Evolutionary conservation across 2,888 invertebrate genomes (phyloP).

Genomic region (Amiota communis): DNA sequence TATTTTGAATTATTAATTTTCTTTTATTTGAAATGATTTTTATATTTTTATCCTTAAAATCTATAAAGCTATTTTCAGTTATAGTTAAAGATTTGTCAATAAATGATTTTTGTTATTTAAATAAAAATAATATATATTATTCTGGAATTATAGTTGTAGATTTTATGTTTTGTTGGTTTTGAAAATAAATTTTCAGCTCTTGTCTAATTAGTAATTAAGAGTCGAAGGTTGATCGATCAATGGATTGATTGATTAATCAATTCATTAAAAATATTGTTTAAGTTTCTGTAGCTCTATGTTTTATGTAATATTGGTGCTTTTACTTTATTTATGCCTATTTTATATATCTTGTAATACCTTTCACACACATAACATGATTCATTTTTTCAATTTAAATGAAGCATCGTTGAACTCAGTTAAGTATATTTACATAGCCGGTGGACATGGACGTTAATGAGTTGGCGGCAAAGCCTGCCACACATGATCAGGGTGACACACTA

Average conservation of each 20-base stretch:
- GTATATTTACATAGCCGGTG: too few relatives aligned
- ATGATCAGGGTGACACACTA: too few relatives aligned
- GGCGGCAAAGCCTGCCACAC: too few relatives aligned
- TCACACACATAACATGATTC: too few relatives aligned
- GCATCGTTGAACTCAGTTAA: too few relatives aligned
- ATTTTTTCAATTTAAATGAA: too few relatives aligned
- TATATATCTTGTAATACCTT: slow-evolving; percentile 1
- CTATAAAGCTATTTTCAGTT: slow-evolving; percentile 71
- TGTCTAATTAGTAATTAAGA: too few relatives aligned
- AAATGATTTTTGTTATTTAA: slow-evolving; percentile 22
- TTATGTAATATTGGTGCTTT: slow-evolving; percentile 21
- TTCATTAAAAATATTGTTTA: too few relatives aligned
- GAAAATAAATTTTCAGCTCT: background rate
- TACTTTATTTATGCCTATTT: slow-evolving; percentile 20
- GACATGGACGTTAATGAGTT: too few relatives aligned
- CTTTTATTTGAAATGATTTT: too few relatives aligned
- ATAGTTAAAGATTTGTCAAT: slow-evolving; percentile 62
- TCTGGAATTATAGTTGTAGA: slow-evolving; percentile 11
- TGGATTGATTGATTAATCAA: too few relatives aligned
- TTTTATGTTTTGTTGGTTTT: background rate
- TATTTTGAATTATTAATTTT: background rate
- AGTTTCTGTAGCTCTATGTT: slow-evolving; percentile 9
- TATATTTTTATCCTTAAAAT: slow-evolving; percentile 55
- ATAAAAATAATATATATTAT: slow-evolving; percentile 11
- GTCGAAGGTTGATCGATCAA: too few relatives aligned